Evolutionary conservation across 2,797 vertebrate species (phyloP).

Genomic region (Argentina silus): DNA sequence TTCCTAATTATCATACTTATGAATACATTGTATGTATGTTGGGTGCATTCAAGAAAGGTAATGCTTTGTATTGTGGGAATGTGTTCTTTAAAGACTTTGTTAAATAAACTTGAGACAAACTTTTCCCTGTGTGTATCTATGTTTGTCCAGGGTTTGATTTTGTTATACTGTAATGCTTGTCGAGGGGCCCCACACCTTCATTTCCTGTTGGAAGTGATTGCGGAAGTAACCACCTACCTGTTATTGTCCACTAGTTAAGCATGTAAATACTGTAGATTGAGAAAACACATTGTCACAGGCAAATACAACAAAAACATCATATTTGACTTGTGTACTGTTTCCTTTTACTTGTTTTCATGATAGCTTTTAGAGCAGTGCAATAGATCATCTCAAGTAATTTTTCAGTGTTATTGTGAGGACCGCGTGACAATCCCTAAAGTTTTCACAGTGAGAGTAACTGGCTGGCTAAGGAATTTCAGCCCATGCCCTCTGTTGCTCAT

Average conservation of each 20-base stretch:
- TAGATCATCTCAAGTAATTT: slow-evolving; percentile 17
- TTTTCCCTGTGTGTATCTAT: slow-evolving; percentile 38
- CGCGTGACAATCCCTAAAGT: slow-evolving; percentile 36
- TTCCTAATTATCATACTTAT: slow-evolving; percentile 21
- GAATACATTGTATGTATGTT: background rate
- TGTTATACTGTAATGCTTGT: slow-evolving; percentile 61
- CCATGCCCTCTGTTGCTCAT: slow-evolving; percentile 61
- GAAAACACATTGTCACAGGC: slow-evolving; percentile 66
- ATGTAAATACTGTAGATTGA: slow-evolving; percentile 68
- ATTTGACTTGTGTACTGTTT: background rate
- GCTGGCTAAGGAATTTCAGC: slow-evolving; percentile 49
- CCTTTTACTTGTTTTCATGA: slow-evolving; percentile 23
- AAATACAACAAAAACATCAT: slow-evolving; percentile 35
- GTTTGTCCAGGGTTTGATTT: slow-evolving; percentile 64
- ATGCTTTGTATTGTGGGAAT: slow-evolving; percentile 10
- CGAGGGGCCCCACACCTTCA: slow-evolving; percentile 69
- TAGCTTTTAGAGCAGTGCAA: slow-evolving; percentile 6
- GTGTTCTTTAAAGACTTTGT: background rate
- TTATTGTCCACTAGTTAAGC: slow-evolving; percentile 74
- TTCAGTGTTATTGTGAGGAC: slow-evolving; percentile 37
- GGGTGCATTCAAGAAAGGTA: slow-evolving; percentile 11
- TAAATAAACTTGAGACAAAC: slow-evolving; percentile 17
- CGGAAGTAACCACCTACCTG: slow-evolving; percentile 78
- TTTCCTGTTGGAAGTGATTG: slow-evolving; percentile 79
- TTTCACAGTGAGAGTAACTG: slow-evolving; percentile 46